Evolutionary conservation across 2,797 vertebrate genomes (phyloP).

Genomic region (Tenualosa thibaudeaui): DNA sequence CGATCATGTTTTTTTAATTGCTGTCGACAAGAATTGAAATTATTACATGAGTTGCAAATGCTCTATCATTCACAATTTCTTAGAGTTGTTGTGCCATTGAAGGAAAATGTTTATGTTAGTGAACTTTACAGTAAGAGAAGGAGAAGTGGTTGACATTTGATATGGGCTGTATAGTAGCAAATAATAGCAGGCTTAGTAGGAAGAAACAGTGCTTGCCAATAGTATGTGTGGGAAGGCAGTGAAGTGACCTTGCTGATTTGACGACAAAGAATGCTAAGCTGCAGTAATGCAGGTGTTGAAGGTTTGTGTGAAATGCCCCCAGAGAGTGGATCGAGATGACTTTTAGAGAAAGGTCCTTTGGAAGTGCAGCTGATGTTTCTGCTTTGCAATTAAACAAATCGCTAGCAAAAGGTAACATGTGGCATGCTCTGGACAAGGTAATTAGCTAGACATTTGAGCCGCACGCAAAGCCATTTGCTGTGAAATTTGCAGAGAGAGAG

Average conservation of each 20-base stretch:
- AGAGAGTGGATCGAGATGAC: conserved; percentile 62
- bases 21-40: not conserved
- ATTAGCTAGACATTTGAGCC: conserved; percentile 68
- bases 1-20: not conserved
- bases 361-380: not conserved
- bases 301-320: conserved; percentile 65
- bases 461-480: not conserved
- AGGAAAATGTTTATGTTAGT: not conserved
- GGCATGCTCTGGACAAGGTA: conserved; percentile 71
- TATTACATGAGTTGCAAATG: not conserved
- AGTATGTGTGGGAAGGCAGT: not conserved
- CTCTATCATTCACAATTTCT: not conserved
- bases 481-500: not conserved
- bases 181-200: not conserved
- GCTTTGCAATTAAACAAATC: conserved; percentile 61
- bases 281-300: conserved; percentile 68
- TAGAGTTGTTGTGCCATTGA: not conserved
- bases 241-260: conserved; percentile 44
- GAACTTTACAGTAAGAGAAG: not conserved
- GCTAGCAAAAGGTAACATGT: conserved; percentile 72
- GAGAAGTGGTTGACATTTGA: not conserved
- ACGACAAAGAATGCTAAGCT: conserved; percentile 73
- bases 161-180: not conserved
- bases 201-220: not conserved
- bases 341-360: conserved; percentile 52